Percentiles rank a stretch among this genome's conserved stretches.
Conservation (phyloP, 2,888 invertebrate species). For the Harpalus rubripes region DNA sequence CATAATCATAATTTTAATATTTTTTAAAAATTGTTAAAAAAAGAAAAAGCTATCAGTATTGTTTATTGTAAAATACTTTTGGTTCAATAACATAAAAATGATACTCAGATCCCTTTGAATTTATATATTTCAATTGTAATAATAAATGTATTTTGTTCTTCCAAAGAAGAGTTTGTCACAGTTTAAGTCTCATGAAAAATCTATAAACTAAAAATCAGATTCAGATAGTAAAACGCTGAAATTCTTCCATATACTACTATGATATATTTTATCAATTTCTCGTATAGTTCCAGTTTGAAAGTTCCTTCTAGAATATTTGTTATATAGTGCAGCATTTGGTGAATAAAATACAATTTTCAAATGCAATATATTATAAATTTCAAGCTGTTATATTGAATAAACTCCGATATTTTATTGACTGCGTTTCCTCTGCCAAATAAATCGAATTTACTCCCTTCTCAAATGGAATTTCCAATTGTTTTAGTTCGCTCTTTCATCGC, state of each 20-base stretch:
- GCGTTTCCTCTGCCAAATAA: slow-evolving; percentile 32
- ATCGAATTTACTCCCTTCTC: slow-evolving; percentile 39
- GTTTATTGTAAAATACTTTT: too few species aligned
- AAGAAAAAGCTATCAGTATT: too few species aligned
- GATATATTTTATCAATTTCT: slow-evolving; percentile 54
- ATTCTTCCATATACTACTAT: slow-evolving; percentile 15
- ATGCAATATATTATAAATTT: slow-evolving; percentile 59
- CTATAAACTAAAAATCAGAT: neutral
- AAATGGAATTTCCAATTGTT: slow-evolving; percentile 45
- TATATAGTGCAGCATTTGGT: slow-evolving; percentile 25
- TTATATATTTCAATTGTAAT: neutral
- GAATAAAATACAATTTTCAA: slow-evolving; percentile 59
- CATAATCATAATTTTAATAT: too few species aligned
- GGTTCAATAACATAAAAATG: too few species aligned
- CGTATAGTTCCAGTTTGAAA: slow-evolving; percentile 29
- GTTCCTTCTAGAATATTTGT: slow-evolving; percentile 5
- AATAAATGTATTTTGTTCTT: neutral
- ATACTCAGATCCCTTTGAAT: too few species aligned
- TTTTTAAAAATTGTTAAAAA: too few species aligned
- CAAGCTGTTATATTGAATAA: slow-evolving; percentile 48
- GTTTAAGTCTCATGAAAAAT: neutral
- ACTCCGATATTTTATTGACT: slow-evolving; percentile 49
- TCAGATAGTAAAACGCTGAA: neutral
- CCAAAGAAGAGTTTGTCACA: neutral
- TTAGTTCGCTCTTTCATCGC: slow-evolving; percentile 19